These are phyloP conservation scores for Lepilemur ruficaudatus DNA, from an alignment of 2,797 vertebrate genomes.

Conservation along the genomic window DNA sequence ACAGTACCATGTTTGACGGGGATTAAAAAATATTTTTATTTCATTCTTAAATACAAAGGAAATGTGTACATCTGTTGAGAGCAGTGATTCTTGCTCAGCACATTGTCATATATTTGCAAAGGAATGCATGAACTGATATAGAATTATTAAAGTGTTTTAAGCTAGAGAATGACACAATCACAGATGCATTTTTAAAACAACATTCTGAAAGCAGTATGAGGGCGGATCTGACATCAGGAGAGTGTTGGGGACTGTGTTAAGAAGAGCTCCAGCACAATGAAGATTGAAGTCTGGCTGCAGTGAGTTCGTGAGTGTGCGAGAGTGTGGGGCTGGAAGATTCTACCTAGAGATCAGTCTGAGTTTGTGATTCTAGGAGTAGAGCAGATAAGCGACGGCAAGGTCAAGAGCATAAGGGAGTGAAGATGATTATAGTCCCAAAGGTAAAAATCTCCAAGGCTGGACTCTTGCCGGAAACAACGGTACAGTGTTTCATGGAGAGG, in stretches of 20 bases:
- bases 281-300: not conserved
- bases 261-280: not conserved
- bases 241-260: accelerated
- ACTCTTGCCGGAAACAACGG: not conserved
- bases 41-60: not conserved
- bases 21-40: not conserved
- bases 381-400: not conserved
- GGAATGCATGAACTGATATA: not conserved
- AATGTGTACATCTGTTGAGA: not conserved
- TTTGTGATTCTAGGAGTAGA: not conserved
- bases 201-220: not conserved
- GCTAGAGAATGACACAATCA: not conserved
- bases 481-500: not conserved
- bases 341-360: not conserved
- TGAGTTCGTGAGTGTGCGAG: accelerated
- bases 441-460: not conserved
- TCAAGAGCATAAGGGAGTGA: not conserved
- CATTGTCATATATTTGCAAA: not conserved
- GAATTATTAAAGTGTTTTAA: not conserved
- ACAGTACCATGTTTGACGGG: not conserved
- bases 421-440: not conserved
- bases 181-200: not conserved
- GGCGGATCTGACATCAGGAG: not conserved
- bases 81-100: not conserved
- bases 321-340: not conserved